phyloP scores from a whole-genome alignment of 2,797 vertebrate species.

The Karalla daura region DNA sequence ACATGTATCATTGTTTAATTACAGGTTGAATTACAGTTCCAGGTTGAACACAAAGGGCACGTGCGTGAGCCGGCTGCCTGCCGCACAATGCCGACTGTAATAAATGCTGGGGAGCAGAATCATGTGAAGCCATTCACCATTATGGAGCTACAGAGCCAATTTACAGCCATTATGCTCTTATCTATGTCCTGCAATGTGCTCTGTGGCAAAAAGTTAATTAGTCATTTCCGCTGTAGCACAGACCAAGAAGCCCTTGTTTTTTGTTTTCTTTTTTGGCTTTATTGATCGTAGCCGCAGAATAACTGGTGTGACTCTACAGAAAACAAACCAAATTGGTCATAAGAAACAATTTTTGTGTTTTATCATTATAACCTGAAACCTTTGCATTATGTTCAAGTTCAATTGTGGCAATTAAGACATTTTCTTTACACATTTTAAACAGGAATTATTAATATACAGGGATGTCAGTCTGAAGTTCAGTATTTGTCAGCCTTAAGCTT shows the following conservation, averaged over 20 bases:
- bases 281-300: background rate
- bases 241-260: constrained; percentile 10
- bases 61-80: constrained; percentile 2
- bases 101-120: constrained; percentile 38
- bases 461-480: too few species aligned
- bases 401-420: too few species aligned
- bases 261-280: constrained; percentile 9
- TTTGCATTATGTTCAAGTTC: too few species aligned
- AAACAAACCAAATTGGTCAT: too few species aligned
- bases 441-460: too few species aligned
- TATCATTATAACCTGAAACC: too few species aligned
- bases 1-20: constrained; percentile 52
- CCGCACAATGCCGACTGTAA: constrained; percentile 33
- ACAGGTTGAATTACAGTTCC: constrained; percentile 38
- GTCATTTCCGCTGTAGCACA: constrained; percentile 13
- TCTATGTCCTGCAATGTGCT: constrained; percentile 39
- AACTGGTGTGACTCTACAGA: background rate
- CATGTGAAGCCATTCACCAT: constrained; percentile 30
- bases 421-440: too few species aligned
- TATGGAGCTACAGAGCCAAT: constrained; percentile 34
- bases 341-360: background rate
- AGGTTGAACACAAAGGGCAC: constrained; percentile 43
- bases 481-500: too few species aligned
- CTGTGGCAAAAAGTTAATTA: constrained; percentile 27
- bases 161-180: constrained; percentile 48